phyloP scores from a whole-genome alignment of 1,140 invertebrate genomes.

The Drosophila pseudoananassae region DNA sequence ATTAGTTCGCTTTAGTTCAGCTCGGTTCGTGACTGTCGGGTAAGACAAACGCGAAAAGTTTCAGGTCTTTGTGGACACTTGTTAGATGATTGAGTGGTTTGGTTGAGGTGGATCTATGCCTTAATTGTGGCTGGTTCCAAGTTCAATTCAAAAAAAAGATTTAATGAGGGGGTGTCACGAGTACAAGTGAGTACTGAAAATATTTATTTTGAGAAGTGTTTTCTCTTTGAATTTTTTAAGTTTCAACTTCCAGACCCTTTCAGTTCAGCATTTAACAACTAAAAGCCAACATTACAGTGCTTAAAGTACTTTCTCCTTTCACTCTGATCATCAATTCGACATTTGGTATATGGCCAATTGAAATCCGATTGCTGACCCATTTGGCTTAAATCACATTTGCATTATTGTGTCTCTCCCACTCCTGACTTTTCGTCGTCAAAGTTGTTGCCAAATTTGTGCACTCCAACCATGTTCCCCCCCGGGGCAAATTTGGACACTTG shows the following conservation, averaged over 20 bases:
- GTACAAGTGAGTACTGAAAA: constrained; percentile 3
- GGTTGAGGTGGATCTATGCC: constrained; percentile 6
- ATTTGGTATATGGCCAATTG: constrained; percentile 30
- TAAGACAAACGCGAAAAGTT: constrained; percentile 25
- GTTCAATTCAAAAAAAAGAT: not conserved
- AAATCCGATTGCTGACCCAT: constrained; percentile 40
- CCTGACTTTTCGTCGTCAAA: constrained; percentile 14
- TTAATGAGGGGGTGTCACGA: constrained; percentile 13
- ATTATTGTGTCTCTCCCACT: constrained; percentile 10
- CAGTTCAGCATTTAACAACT: not conserved
- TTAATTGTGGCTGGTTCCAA: constrained; percentile 8
- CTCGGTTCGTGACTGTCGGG: constrained; percentile 2
- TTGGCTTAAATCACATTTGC: constrained; percentile 49
- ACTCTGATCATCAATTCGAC: constrained; percentile 27
- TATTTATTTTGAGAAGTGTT: not conserved
- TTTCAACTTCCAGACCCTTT: no score
- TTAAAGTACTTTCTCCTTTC: not conserved
- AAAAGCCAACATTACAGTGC: no score
- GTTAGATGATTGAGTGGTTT: constrained; percentile 29
- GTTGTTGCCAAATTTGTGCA: constrained; percentile 38
- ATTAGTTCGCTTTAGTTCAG: constrained; percentile 8
- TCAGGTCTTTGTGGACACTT: constrained; percentile 42
- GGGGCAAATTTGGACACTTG: not conserved
- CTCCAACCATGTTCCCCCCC: constrained; percentile 10
- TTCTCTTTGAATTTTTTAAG: no score